Conservation (phyloP, 2,113 vertebrate genomes). For the Cryptoleucopteryx plumbea region DNA sequence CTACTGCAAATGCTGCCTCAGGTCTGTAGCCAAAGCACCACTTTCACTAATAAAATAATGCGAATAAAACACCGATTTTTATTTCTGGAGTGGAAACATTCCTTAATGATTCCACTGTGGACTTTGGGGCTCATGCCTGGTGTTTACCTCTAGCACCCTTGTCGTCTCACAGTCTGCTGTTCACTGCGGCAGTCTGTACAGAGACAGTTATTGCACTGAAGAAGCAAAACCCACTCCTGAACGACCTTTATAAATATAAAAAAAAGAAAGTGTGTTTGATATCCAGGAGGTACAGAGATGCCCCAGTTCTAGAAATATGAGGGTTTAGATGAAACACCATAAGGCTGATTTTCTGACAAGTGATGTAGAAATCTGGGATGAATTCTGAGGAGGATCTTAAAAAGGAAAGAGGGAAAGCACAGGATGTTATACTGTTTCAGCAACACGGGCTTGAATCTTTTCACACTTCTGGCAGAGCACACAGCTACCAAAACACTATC, state of each 20-base stretch:
- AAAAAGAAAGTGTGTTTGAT: not conserved
- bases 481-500: not conserved
- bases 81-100: not conserved
- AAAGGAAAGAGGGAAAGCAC: not conserved
- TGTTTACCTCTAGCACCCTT: not conserved
- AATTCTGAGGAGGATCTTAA: not conserved
- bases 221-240: not conserved
- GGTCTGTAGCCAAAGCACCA: not conserved
- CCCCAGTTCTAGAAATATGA: not conserved
- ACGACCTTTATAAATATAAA: not conserved
- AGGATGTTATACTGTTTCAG: not conserved
- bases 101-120: not conserved
- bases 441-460: not conserved
- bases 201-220: not conserved
- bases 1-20: not conserved
- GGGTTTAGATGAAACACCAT: not conserved
- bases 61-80: not conserved
- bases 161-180: not conserved
- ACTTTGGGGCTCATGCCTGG: not conserved
- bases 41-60: not conserved
- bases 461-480: not conserved
- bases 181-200: fast-evolving
- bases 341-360: not conserved
- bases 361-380: not conserved
- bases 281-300: not conserved